These are phyloP conservation scores for Sebastes wilsoni DNA, from an alignment of 2,797 vertebrate species.

Conservation along the genomic window DNA sequence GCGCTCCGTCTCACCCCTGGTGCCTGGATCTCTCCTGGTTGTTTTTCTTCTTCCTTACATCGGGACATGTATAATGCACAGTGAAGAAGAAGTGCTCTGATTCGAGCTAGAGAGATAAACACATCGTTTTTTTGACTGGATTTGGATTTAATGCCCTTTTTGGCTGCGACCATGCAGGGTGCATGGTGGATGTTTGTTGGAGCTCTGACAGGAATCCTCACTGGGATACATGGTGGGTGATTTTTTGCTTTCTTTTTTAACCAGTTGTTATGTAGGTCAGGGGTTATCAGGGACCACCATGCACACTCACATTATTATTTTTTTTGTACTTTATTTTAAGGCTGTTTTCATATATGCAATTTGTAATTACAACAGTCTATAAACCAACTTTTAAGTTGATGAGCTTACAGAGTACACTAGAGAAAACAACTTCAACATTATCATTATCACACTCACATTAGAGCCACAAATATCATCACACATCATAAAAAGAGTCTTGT, in stretches of 20 bases:
- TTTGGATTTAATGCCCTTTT: slow-evolving; percentile 34
- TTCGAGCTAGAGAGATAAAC: background rate
- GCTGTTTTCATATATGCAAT: too few species aligned
- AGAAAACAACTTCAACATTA: too few species aligned
- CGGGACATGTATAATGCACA: slow-evolving; percentile 13
- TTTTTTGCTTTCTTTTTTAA: background rate
- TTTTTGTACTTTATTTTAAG: too few species aligned
- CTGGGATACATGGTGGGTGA: slow-evolving; percentile 59
- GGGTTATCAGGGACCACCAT: slow-evolving; percentile 14
- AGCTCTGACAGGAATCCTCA: slow-evolving; percentile 50
- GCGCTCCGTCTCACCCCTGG: slow-evolving; percentile 18
- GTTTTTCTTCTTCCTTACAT: background rate
- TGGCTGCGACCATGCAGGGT: slow-evolving; percentile 32
- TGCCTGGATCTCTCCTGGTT: background rate
- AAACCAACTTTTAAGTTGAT: too few species aligned
- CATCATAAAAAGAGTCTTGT: background rate
- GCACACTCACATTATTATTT: background rate
- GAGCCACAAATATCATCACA: background rate
- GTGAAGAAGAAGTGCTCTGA: background rate
- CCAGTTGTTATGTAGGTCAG: slow-evolving; percentile 50
- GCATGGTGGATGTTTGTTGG: slow-evolving; percentile 56
- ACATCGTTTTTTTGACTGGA: background rate
- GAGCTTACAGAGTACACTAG: too few species aligned
- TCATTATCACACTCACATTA: background rate
- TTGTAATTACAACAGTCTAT: too few species aligned